A percentile compares a stretch with the other conserved stretches of the same genome.
Evolutionary conservation across 1,140 invertebrate genomes (phyloP).

Genomic region (Oreohelix idahoensis): DNA sequence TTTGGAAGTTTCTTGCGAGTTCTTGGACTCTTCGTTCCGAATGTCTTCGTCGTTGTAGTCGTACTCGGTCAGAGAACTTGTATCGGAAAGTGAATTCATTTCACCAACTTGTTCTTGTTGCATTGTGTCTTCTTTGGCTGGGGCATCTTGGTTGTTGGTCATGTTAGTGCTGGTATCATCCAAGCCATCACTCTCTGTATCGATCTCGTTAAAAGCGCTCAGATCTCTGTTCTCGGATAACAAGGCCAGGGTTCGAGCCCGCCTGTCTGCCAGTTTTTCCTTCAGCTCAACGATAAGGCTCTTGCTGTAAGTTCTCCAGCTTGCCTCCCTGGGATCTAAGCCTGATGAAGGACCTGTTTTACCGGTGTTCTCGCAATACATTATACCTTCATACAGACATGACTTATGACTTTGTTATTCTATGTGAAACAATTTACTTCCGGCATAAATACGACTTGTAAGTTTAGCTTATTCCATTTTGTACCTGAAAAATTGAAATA

Average conservation of each 20-base stretch:
- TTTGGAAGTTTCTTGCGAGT: neutral
- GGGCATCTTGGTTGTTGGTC: neutral
- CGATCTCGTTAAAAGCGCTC: constrained; percentile 8
- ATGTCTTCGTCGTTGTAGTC: neutral
- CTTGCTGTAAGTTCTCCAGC: constrained; percentile 33
- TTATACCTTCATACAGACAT: neutral
- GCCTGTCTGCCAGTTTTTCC: constrained; percentile 30
- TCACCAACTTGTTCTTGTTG: neutral
- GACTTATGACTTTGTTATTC: too few species aligned
- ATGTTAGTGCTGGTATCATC: constrained; percentile 32
- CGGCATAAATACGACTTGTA: neutral
- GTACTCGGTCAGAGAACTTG: constrained; percentile 10
- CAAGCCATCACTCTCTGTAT: constrained; percentile 30
- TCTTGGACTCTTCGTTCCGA: neutral
- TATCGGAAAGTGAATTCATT: neutral
- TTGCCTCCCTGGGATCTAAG: neutral
- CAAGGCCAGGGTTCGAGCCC: constrained; percentile 19
- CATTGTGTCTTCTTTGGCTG: neutral
- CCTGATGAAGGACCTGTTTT: neutral
- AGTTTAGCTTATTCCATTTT: too few species aligned
- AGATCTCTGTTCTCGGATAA: constrained; percentile 12
- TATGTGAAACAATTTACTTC: neutral
- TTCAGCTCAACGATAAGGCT: constrained; percentile 24
- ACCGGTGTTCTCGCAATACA: neutral
- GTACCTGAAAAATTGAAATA: too few species aligned